Evolutionary conservation across 1,140 invertebrate genomes (phyloP).

Genomic region (Drosophila nasuta): DNA sequence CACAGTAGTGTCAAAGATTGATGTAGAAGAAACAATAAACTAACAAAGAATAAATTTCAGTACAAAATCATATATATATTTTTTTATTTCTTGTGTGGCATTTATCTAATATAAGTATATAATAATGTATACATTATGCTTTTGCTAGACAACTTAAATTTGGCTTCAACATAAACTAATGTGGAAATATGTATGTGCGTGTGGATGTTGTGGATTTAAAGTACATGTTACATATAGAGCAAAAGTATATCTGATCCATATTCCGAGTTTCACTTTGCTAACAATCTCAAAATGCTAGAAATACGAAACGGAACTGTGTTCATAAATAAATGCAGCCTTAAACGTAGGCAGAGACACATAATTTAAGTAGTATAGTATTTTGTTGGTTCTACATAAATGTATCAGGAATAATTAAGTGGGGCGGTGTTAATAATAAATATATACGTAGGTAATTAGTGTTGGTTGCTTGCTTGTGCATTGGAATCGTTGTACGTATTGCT

Average conservation of each 20-base stretch:
- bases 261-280: not conserved
- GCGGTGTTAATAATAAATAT: slow-evolving; percentile 60
- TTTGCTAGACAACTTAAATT: slow-evolving; percentile 63
- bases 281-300: not conserved
- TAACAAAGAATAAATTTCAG: slow-evolving; percentile 48
- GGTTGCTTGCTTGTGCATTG: slow-evolving; percentile 37
- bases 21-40: slow-evolving; percentile 24
- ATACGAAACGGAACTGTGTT: not conserved
- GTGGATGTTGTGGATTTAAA: not conserved
- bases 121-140: slow-evolving; percentile 45
- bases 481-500: slow-evolving; percentile 69
- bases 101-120: slow-evolving; percentile 43
- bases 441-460: slow-evolving; percentile 39
- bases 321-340: slow-evolving; percentile 35
- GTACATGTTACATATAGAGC: not conserved
- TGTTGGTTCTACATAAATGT: slow-evolving; percentile 21
- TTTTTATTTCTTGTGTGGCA: slow-evolving; percentile 65
- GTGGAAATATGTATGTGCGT: slow-evolving; percentile 20
- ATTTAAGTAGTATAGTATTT: slow-evolving; percentile 2
- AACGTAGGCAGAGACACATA: slow-evolving; percentile 28
- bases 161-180: slow-evolving; percentile 70
- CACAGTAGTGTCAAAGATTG: slow-evolving; percentile 18
- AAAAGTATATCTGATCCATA: not conserved
- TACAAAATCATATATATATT: slow-evolving; percentile 76
- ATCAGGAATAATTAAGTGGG: slow-evolving; percentile 25